These are phyloP conservation scores for Apantesis nais DNA, from an alignment of 2,888 invertebrate genomes.

Conservation along the genomic window DNA sequence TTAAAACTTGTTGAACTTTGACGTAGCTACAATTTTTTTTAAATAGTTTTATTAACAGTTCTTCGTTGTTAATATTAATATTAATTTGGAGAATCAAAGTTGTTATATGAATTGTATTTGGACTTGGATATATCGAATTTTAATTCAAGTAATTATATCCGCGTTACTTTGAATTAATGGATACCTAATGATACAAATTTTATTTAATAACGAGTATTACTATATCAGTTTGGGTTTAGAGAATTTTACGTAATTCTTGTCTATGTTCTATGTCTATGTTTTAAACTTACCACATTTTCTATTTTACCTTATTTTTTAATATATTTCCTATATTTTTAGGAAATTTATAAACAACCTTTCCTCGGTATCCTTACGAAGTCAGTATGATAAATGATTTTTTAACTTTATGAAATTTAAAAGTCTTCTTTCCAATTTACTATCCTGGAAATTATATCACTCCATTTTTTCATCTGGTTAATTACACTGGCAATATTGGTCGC, in stretches of 20 bases:
- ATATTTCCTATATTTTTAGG: too few relatives aligned
- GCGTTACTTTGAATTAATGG: background rate
- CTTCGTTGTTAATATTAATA: background rate
- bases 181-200: too few relatives aligned
- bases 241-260: background rate
- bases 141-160: background rate
- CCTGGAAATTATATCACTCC: background rate
- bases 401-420: background rate
- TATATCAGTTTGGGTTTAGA: too few relatives aligned
- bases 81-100: background rate
- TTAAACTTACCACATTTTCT: too few relatives aligned
- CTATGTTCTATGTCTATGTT: too few relatives aligned
- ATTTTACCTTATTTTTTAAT: too few relatives aligned
- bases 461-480: background rate
- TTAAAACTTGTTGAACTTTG: constrained; percentile 17
- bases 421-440: background rate
- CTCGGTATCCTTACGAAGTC: too few relatives aligned
- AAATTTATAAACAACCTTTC: too few relatives aligned
- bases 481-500: background rate
- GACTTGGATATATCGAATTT: background rate
- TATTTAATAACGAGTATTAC: too few relatives aligned
- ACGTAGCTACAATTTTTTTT: constrained; percentile 4
- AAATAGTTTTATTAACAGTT: background rate
- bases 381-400: too few relatives aligned
- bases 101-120: background rate